Conservation (phyloP, 2,797 vertebrate species). For the Hoplostethus atlanticus region DNA sequence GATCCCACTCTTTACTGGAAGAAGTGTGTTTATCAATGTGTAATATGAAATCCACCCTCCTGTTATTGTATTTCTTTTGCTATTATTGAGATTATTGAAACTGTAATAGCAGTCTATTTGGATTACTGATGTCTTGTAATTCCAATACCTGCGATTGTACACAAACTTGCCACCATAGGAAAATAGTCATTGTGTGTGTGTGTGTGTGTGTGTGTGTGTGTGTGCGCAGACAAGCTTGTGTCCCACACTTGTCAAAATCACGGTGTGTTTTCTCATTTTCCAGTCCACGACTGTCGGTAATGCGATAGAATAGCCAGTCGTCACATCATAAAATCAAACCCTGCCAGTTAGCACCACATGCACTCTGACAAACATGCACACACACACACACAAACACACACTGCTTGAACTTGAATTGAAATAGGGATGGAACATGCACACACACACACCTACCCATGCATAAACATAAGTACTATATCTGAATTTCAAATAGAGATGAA, state of each 20-base stretch:
- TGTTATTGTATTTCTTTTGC: slow-evolving; percentile 37
- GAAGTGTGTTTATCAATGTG: slow-evolving; percentile 57
- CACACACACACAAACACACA: slow-evolving; percentile 22
- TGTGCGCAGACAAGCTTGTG: background rate
- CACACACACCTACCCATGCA: slow-evolving; percentile 20
- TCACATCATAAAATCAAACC: slow-evolving; percentile 76
- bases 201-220: slow-evolving; percentile 21
- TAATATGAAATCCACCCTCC: slow-evolving; percentile 40
- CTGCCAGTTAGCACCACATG: slow-evolving; percentile 56
- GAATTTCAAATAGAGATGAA: slow-evolving; percentile 37
- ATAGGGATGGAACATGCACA: slow-evolving; percentile 1
- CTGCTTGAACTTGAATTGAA: slow-evolving; percentile 23
- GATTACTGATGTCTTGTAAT: slow-evolving; percentile 55
- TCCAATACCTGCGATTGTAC: slow-evolving; percentile 35
- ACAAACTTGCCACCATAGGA: slow-evolving; percentile 9
- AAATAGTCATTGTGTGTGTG: slow-evolving; percentile 32
- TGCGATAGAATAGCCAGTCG: slow-evolving; percentile 82
- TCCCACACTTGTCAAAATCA: slow-evolving; percentile 72
- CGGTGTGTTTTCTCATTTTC: slow-evolving; percentile 84
- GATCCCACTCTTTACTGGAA: slow-evolving; percentile 46
- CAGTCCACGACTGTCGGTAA: slow-evolving; percentile 85
- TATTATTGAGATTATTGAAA: slow-evolving; percentile 44
- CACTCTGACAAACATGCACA: slow-evolving; percentile 43
- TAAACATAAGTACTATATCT: slow-evolving; percentile 22
- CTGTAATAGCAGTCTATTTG: slow-evolving; percentile 38